Evolutionary conservation across 2,888 invertebrate species (phyloP).

Genomic region (Calephelis perditalis): DNA sequence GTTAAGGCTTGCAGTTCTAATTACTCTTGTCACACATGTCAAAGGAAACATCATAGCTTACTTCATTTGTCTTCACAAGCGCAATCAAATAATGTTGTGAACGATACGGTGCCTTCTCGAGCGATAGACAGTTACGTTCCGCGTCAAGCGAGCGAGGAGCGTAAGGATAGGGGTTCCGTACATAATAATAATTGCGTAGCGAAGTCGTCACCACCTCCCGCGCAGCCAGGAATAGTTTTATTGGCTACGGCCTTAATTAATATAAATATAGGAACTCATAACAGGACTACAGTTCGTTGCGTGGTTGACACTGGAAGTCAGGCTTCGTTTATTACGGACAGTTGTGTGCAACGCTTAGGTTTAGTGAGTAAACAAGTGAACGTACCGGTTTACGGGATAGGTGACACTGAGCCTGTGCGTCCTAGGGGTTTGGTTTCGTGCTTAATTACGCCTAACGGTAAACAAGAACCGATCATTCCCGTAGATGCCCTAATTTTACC

Average conservation of each 20-base stretch:
- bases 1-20: constrained; percentile 1
- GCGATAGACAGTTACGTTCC: no score
- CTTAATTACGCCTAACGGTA: not conserved
- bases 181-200: not conserved
- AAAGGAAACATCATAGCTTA: constrained; percentile 1
- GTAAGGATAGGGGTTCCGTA: not conserved
- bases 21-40: not conserved
- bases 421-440: not conserved
- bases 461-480: not conserved
- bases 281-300: not conserved
- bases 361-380: not conserved
- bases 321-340: not conserved
- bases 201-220: not conserved
- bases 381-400: not conserved
- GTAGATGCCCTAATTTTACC: no score
- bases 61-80: constrained; percentile 1
- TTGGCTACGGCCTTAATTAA: not conserved
- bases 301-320: not conserved
- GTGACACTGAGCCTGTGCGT: not conserved
- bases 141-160: no score
- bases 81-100: not conserved
- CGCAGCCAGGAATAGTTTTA: not conserved
- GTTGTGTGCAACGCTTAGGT: not conserved
- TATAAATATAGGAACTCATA: not conserved
- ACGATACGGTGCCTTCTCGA: no score